Percentiles rank a stretch among this genome's conserved stretches.
phyloP scores from a whole-genome alignment of 2,113 vertebrate species.

The Hydrolagus affinis region DNA sequence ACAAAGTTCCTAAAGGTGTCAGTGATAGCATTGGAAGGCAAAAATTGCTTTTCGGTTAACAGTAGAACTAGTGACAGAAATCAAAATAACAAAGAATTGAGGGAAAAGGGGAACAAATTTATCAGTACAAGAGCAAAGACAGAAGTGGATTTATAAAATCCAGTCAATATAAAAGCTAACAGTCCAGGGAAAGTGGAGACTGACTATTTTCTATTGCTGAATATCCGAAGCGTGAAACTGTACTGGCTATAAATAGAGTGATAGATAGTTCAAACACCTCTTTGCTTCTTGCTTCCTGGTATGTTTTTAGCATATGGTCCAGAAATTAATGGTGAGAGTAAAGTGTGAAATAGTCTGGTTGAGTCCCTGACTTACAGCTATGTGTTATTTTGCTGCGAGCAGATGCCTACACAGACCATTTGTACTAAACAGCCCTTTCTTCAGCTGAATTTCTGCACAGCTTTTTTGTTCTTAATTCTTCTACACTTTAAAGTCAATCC shows the following conservation, averaged over 20 bases:
- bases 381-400: constrained; percentile 42
- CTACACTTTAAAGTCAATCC: constrained; percentile 52
- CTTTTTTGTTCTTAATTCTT: constrained; percentile 44
- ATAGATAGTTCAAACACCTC: constrained; percentile 24
- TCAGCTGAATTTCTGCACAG: constrained; percentile 38
- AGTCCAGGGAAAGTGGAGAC: constrained; percentile 30
- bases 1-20: neutral
- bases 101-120: neutral
- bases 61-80: constrained; percentile 29
- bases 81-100: neutral
- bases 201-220: constrained; percentile 32
- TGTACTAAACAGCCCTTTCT: constrained; percentile 57
- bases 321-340: constrained; percentile 44
- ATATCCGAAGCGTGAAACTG: constrained; percentile 29
- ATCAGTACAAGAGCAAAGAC: constrained; percentile 9
- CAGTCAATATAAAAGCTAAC: constrained; percentile 29
- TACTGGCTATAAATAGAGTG: constrained; percentile 30
- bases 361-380: constrained; percentile 53
- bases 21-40: constrained; percentile 14
- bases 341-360: constrained; percentile 50
- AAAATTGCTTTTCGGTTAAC: constrained; percentile 11
- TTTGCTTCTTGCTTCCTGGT: constrained; percentile 29
- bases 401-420: constrained; percentile 57
- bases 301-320: constrained; percentile 21
- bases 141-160: constrained; percentile 31